Conservation (phyloP, 2,888 invertebrate genomes). For the Zygothrica quintamaculata region DNA sequence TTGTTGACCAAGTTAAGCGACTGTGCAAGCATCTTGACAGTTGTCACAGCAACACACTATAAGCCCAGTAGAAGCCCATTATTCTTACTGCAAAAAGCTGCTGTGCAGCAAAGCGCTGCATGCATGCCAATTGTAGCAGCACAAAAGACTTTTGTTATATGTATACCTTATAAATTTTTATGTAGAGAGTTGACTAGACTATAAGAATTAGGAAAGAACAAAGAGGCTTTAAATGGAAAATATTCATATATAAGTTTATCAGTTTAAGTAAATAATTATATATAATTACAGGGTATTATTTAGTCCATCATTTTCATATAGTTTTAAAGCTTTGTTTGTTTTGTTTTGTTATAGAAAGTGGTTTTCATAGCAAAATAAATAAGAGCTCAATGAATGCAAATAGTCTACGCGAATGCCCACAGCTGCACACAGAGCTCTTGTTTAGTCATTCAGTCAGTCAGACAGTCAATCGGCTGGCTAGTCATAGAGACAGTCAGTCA, state of each 20-base stretch:
- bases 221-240: too few relatives aligned
- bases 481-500: constrained; percentile 2
- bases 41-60: constrained; percentile 37
- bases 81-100: constrained; percentile 22
- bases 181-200: too few relatives aligned
- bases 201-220: too few relatives aligned
- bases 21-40: constrained; percentile 28
- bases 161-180: constrained; percentile 12
- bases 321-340: too few relatives aligned
- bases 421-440: constrained; percentile 1
- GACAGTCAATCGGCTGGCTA: background rate
- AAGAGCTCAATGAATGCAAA: constrained; percentile 13
- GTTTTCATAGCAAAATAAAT: constrained; percentile 66
- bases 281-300: too few relatives aligned
- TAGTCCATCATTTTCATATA: too few relatives aligned
- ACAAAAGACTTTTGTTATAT: constrained; percentile 55
- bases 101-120: background rate
- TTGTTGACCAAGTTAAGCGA: constrained; percentile 37
- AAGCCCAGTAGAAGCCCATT: constrained; percentile 43
- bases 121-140: constrained; percentile 17
- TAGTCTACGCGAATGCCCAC: constrained; percentile 8
- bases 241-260: too few relatives aligned
- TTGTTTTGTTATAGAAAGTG: constrained; percentile 59
- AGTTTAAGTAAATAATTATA: too few relatives aligned
- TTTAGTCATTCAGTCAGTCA: background rate